Evolutionary conservation across 2,797 vertebrate species (phyloP).

Genomic region (Amniataba percoides): DNA sequence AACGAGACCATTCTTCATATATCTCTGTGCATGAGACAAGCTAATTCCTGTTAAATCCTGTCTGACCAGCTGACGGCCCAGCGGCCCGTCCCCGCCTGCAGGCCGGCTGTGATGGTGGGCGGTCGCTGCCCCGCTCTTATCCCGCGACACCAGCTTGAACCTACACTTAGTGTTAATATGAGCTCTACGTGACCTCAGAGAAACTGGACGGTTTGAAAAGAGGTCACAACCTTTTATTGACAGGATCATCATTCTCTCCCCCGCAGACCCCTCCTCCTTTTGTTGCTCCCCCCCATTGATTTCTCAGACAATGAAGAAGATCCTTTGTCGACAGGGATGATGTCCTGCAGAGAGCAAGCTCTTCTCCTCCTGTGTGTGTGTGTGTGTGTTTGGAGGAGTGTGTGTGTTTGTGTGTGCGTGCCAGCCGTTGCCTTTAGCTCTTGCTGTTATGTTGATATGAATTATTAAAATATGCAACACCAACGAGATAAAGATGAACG

Average conservation of each 20-base stretch:
- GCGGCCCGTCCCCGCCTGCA: constrained; percentile 28
- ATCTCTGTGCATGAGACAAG: constrained; percentile 51
- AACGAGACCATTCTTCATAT: constrained; percentile 25
- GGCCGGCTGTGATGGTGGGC: constrained; percentile 11
- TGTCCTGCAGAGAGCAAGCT: constrained; percentile 65
- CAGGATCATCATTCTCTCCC: constrained; percentile 78
- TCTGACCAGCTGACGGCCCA: constrained; percentile 59
- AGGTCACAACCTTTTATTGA: constrained; percentile 82
- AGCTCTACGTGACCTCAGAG: constrained; percentile 74
- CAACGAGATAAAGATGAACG: constrained; percentile 25
- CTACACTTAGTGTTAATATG: constrained; percentile 66
- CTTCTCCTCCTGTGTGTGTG: constrained; percentile 15
- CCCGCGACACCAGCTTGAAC: constrained; percentile 67
- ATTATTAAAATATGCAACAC: constrained; percentile 62
- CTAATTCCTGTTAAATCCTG: constrained; percentile 66
- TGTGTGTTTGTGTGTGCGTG: constrained; percentile 15
- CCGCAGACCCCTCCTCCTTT: constrained; percentile 65
- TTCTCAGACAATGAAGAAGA: constrained; percentile 72
- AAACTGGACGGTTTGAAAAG: constrained; percentile 63
- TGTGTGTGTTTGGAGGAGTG: constrained; percentile 24
- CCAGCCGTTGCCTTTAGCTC: constrained; percentile 41
- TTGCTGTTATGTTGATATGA: constrained; percentile 53
- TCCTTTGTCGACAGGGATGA: constrained; percentile 68
- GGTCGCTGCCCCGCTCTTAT: constrained; percentile 13
- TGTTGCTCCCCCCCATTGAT: constrained; percentile 70